Evolutionary conservation across 2,888 invertebrate genomes (phyloP), one percentile per base, ranked within the genome.

Genomic region (Neoscelio sp.): DNA sequence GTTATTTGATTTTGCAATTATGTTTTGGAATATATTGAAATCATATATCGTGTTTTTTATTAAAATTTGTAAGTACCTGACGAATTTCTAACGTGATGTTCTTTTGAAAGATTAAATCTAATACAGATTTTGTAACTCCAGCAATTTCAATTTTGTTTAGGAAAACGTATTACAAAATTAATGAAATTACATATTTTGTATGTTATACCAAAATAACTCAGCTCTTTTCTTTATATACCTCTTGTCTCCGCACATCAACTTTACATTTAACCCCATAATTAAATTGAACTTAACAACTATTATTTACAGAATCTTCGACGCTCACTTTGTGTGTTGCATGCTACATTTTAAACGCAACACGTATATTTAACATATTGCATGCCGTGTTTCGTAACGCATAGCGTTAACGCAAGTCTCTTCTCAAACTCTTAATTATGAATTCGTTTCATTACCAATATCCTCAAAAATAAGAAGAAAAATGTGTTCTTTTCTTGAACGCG

Each of bases 221-320:
- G 6, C 10, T 35, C 13, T 35, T 13, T 35, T 35, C n/a, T n/a
- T 23, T 23, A 6, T 23, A 23, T 23, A 4, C 23, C 23, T 23
- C 23, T 23, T 6, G 4, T 6, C 23, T 6, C 23, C 4, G 6
- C 2, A 23, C 23, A 23, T 23, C 23, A 30, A 12, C 42, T 8
- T 23, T 13, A 40, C 26, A 15, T 54, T 54, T 38, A 54, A 33
- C 20, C 20, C 17, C 38, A 40, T 67, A 50, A 67, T 67, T 67
- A 67, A 67, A 54, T 67, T 54, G 67, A 54, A 54, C 44, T 26
- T 33, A 67, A 6, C 52, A 18, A 52, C 67, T 44, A 52, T 67
- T 67, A 54, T 54, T 67, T 67, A 44, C 12, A 54, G 23, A 54
- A 54, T 54, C 26, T 12, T 33, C 13, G 13, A 15, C 44, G 30